These are phyloP conservation scores for Mixornis gularis DNA, from an alignment of 2,113 vertebrate species.

Conservation along the genomic window DNA sequence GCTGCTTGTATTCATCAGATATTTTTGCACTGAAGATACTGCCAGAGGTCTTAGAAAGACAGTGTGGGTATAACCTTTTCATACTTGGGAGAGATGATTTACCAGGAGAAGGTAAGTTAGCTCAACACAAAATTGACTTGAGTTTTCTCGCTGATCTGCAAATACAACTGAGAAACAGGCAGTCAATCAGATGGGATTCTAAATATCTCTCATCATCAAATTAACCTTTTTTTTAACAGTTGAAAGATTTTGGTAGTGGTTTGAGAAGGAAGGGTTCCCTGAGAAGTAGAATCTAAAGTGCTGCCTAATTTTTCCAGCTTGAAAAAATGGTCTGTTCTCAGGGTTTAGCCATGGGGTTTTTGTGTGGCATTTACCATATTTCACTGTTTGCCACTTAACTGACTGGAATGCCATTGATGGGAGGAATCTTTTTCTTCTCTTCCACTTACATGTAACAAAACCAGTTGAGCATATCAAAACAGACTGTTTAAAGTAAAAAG, in stretches of 20 bases:
- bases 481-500: neutral
- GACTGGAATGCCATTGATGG: neutral
- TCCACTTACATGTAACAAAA: neutral
- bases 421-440: neutral
- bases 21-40: slow-evolving; percentile 81
- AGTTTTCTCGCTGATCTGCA: neutral
- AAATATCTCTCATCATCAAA: neutral
- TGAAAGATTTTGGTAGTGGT: neutral
- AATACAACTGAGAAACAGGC: neutral
- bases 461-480: neutral
- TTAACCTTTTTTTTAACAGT: neutral
- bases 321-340: neutral
- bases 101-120: slow-evolving; percentile 80
- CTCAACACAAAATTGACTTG: neutral
- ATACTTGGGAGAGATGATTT: slow-evolving; percentile 83
- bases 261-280: neutral
- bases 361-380: neutral
- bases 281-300: neutral
- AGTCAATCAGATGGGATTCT: neutral
- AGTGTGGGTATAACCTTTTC: slow-evolving; percentile 87
- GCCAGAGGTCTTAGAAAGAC: slow-evolving; percentile 84
- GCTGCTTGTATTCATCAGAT: slow-evolving; percentile 48
- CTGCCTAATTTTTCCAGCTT: neutral
- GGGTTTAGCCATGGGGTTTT: neutral
- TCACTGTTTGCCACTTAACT: neutral